Percentiles rank a stretch among this genome's conserved stretches.
phyloP scores from a whole-genome alignment of 2,113 vertebrate species.

The Lophius piscatorius region DNA sequence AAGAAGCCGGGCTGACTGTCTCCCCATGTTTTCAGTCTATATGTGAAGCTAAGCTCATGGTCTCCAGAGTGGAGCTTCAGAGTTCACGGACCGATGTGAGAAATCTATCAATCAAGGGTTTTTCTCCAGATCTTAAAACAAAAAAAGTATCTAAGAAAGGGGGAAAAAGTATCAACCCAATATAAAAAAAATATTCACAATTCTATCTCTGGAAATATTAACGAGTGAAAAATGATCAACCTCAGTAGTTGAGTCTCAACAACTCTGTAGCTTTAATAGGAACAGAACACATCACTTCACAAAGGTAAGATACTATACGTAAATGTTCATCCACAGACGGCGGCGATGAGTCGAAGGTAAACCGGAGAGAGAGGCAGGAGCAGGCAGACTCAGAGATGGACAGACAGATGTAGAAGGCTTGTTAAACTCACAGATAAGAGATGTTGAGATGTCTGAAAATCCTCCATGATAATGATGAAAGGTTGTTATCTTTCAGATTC shows the following conservation, averaged over 20 bases:
- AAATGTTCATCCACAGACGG: constrained; percentile 2
- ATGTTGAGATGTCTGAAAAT: constrained; percentile 92
- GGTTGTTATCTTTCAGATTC: constrained; percentile 95
- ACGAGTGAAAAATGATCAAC: too few relatives aligned
- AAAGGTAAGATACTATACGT: not conserved
- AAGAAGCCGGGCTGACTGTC: too few relatives aligned
- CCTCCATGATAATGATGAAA: constrained; percentile 92
- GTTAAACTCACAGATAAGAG: constrained; percentile 91
- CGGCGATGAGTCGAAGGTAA: constrained; percentile 10
- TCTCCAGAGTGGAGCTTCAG: not conserved
- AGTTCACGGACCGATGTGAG: not conserved
- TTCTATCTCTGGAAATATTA: too few relatives aligned
- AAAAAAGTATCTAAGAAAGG: too few relatives aligned
- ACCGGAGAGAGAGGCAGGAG: not conserved
- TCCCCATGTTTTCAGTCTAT: too few relatives aligned
- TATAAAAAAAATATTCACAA: too few relatives aligned
- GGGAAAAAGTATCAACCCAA: too few relatives aligned
- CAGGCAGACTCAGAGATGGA: not conserved
- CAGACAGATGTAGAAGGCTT: constrained; percentile 16
- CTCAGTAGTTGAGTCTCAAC: too few relatives aligned
- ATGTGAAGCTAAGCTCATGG: not conserved
- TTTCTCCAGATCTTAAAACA: too few relatives aligned
- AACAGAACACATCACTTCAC: not conserved
- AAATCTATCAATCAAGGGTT: too few relatives aligned
- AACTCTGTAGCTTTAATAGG: too few relatives aligned